These are phyloP conservation scores for Tipula helvola DNA, from an alignment of 2,888 invertebrate genomes.

Conservation along the genomic window DNA sequence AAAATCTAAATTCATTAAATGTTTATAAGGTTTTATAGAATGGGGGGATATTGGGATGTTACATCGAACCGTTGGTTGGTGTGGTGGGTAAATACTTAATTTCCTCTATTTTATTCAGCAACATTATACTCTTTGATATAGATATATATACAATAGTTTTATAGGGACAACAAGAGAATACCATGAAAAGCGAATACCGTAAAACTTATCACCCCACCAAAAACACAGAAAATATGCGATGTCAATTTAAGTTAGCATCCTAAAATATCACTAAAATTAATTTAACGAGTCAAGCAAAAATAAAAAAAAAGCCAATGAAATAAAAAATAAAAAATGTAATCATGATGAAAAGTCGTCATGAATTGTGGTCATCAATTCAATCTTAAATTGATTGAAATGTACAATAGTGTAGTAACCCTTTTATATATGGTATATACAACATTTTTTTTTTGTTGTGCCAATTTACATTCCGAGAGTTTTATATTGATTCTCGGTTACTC, in stretches of 20 bases:
- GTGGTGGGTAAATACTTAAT: not conserved
- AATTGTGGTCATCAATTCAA: slow-evolving; percentile 10
- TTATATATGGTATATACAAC: not conserved
- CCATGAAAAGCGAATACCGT: not conserved
- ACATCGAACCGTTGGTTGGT: not conserved
- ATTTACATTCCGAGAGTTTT: not conserved
- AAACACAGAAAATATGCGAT: not conserved
- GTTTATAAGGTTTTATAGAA: not conserved
- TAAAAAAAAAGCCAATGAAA: not conserved
- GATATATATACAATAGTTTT: not conserved
- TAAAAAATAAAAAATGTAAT: not conserved
- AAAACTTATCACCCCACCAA: not conserved
- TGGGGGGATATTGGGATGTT: not conserved
- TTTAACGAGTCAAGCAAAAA: not conserved
- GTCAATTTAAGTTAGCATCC: not conserved
- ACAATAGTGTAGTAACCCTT: not conserved
- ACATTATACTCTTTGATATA: not conserved
- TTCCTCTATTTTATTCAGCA: not conserved
- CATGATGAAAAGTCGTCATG: slow-evolving; percentile 5
- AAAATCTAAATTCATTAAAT: not conserved
- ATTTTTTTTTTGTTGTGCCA: too few species aligned
- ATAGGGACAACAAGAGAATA: not conserved
- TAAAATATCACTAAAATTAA: slow-evolving; percentile 9
- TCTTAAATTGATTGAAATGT: slow-evolving; percentile 9
- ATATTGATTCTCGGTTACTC: not conserved